Evolutionary conservation across 2,888 invertebrate genomes (phyloP).

Genomic region (Perizoma affinitatum): DNA sequence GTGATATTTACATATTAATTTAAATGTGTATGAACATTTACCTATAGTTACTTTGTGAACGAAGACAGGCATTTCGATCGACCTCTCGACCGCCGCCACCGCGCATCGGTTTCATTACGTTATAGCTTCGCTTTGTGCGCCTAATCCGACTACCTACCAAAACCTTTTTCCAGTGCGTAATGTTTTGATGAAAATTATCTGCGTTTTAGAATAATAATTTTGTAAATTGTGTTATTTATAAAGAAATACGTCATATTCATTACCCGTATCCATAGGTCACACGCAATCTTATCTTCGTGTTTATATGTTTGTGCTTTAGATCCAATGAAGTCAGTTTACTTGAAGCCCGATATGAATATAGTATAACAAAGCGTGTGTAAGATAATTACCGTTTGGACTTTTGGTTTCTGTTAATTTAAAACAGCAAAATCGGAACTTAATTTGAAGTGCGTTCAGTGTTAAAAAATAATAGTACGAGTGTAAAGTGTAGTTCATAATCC

Average conservation of each 20-base stretch:
- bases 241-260: slow-evolving; percentile 59
- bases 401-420: slow-evolving; percentile 15
- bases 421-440: slow-evolving; percentile 29
- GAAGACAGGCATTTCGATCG: slow-evolving; percentile 63
- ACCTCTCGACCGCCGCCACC: slow-evolving; percentile 53
- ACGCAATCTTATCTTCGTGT: slow-evolving; percentile 74
- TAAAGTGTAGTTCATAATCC: slow-evolving; percentile 36
- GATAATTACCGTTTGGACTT: slow-evolving; percentile 21
- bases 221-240: slow-evolving; percentile 73
- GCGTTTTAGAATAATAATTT: slow-evolving; percentile 64
- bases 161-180: too few species aligned
- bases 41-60: slow-evolving; percentile 56
- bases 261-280: slow-evolving; percentile 64
- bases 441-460: slow-evolving; percentile 39
- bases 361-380: slow-evolving; percentile 51
- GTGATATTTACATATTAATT: slow-evolving; percentile 75
- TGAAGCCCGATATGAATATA: slow-evolving; percentile 65
- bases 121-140: slow-evolving; percentile 48
- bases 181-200: slow-evolving; percentile 66
- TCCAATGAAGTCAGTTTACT: slow-evolving; percentile 77
- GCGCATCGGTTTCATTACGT: slow-evolving; percentile 40
- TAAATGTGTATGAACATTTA: slow-evolving; percentile 64
- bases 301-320: slow-evolving; percentile 81
- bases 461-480: slow-evolving; percentile 37
- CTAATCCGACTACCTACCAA: slow-evolving; percentile 41